Evolutionary conservation across 1,140 invertebrate genomes (phyloP).

Genomic region (Drosophila triauraria): DNA sequence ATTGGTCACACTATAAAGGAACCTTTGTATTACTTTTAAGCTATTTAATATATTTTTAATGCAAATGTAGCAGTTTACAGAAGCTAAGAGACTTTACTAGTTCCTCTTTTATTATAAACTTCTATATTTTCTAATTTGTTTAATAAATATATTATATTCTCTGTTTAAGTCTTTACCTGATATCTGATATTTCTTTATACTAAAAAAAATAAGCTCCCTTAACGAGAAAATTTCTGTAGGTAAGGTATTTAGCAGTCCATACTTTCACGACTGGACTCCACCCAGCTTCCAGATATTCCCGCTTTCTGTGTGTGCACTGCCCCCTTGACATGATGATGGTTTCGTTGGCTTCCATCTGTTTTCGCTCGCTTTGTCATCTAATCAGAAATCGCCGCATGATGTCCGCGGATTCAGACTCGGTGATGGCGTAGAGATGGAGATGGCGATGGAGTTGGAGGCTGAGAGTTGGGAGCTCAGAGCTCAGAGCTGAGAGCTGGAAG

Average conservation of each 20-base stretch:
- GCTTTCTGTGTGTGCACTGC: constrained; percentile 9
- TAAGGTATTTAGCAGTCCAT: not conserved
- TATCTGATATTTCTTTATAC: too few species aligned
- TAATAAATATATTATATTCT: not conserved
- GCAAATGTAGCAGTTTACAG: not conserved
- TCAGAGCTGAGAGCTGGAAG: constrained; percentile 1
- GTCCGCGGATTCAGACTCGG: constrained; percentile 45
- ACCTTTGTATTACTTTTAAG: not conserved
- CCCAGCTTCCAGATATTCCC: not conserved
- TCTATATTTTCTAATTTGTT: not conserved
- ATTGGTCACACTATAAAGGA: not conserved
- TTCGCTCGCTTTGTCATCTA: constrained; percentile 74
- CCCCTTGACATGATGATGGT: constrained; percentile 24
- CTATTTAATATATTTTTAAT: not conserved
- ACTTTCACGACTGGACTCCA: not conserved
- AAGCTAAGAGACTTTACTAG: too few species aligned
- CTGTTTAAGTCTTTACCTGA: too few species aligned
- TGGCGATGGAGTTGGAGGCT: not conserved
- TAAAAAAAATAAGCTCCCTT: too few species aligned
- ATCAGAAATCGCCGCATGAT: constrained; percentile 80
- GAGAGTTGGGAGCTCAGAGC: too few species aligned
- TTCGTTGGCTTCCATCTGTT: constrained; percentile 17
- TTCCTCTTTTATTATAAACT: too few species aligned
- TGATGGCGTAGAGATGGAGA: not conserved
- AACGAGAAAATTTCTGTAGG: not conserved